Conservation (phyloP, 2,888 invertebrate species). For the Cacoxenus indagator region DNA sequence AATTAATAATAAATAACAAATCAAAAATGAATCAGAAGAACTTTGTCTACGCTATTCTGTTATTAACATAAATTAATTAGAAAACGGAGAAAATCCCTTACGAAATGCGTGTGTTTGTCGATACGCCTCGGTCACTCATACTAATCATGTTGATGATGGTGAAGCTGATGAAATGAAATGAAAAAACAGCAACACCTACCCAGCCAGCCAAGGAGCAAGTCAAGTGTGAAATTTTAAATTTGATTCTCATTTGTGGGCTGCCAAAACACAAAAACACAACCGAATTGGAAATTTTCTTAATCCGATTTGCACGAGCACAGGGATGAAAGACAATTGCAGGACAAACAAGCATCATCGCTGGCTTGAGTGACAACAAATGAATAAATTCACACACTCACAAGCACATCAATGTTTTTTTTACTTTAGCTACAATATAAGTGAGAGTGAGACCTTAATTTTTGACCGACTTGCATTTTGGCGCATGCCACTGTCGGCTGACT, state of each 20-base stretch:
- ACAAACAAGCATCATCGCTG: conserved; percentile 3
- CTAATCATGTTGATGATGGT: not conserved
- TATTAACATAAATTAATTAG: not conserved
- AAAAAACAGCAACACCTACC: not conserved
- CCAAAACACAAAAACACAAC: conserved; percentile 42
- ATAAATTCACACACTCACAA: conserved; percentile 53
- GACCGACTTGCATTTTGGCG: not conserved
- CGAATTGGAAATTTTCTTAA: conserved; percentile 68
- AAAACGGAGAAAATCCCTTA: not conserved
- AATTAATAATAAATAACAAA: conserved; percentile 39
- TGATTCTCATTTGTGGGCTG: conserved; percentile 68
- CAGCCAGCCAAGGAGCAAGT: conserved; percentile 51
- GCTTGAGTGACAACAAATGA: conserved; percentile 43
- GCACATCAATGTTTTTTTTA: not conserved
- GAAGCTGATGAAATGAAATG: too few relatives aligned
- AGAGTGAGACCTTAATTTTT: not conserved
- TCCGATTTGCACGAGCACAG: conserved; percentile 63
- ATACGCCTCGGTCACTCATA: not conserved
- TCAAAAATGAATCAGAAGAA: conserved; percentile 23
- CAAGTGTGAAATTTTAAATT: conserved; percentile 72
- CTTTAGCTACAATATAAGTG: not conserved
- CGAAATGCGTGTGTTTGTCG: not conserved
- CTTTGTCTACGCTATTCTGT: not conserved
- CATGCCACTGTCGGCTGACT: not conserved
- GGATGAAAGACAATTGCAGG: not conserved